Conservation (phyloP, 2,113 vertebrate species). For the Hydropotes inermis region DNA sequence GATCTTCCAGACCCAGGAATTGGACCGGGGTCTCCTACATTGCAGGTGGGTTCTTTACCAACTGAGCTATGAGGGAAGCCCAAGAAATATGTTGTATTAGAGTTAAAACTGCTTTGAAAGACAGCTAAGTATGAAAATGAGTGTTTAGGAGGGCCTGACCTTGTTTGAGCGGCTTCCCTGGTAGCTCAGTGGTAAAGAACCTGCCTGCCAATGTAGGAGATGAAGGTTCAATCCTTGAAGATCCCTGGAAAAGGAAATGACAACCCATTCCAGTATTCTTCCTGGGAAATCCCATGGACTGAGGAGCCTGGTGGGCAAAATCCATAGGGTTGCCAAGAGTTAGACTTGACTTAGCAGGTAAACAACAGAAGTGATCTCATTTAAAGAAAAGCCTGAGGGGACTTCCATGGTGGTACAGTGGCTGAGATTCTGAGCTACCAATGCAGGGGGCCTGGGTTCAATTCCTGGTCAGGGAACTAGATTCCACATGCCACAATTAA, state of each 20-base stretch:
- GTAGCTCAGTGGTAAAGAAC: not conserved
- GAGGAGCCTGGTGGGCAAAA: not conserved
- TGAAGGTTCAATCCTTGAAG: not conserved
- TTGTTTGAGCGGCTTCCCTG: not conserved
- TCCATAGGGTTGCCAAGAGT: not conserved
- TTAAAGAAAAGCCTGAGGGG: not conserved
- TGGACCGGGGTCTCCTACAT: accelerated
- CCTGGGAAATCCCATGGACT: not conserved
- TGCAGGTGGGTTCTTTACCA: not conserved
- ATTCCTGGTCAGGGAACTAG: not conserved
- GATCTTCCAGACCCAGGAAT: not conserved
- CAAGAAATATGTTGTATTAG: not conserved
- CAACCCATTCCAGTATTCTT: not conserved
- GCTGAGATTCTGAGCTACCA: not conserved
- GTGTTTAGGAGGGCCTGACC: not conserved
- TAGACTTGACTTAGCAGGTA: not conserved
- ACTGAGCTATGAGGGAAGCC: not conserved
- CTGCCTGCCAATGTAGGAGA: not conserved
- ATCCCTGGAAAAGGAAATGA: not conserved
- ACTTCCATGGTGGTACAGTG: not conserved
- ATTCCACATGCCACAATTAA: not conserved
- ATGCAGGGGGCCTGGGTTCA: not conserved
- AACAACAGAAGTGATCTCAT: not conserved
- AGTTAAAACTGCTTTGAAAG: not conserved
- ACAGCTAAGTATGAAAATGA: not conserved